Evolutionary conservation across 2,888 invertebrate genomes (phyloP).

Genomic region (Alsophila aescularia): DNA sequence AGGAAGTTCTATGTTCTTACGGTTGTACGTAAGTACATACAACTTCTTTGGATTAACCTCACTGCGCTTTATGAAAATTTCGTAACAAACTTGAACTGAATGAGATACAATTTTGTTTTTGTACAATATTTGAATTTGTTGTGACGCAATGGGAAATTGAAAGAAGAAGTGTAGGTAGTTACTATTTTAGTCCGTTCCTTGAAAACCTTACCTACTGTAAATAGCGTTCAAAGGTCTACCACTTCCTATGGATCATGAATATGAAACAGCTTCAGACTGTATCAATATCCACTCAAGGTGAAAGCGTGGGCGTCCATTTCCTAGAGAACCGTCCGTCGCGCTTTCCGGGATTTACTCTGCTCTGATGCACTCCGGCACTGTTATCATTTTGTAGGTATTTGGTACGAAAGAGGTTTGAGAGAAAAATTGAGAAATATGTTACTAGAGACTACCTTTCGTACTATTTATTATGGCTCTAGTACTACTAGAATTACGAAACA

Average conservation of each 20-base stretch:
- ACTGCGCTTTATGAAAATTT: no score
- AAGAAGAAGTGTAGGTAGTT: no score
- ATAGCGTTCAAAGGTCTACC: neutral
- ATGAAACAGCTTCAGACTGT: neutral
- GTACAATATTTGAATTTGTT: no score
- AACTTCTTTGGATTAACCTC: no score
- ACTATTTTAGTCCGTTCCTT: no score
- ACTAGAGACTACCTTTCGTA: neutral
- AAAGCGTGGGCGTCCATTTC: constrained; percentile 30
- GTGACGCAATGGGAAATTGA: no score
- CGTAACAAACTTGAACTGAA: no score
- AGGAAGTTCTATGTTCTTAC: no score
- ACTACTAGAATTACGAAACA: no score
- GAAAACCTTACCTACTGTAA: neutral
- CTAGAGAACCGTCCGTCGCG: constrained; percentile 25
- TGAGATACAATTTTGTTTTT: no score
- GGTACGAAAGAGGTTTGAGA: constrained; percentile 2
- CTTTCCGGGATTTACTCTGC: constrained; percentile 33
- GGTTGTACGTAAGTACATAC: no score
- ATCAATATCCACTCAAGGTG: constrained; percentile 24
- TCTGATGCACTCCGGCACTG: constrained; percentile 27
- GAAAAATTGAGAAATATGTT: constrained; percentile 1
- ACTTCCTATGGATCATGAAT: neutral
- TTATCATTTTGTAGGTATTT: constrained; percentile 26
- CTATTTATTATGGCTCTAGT: no score